A percentile compares a stretch with the other conserved stretches of the same genome.
Evolutionary conservation across 2,797 vertebrate genomes (phyloP).

Genomic region (Anguilla pacifica): DNA sequence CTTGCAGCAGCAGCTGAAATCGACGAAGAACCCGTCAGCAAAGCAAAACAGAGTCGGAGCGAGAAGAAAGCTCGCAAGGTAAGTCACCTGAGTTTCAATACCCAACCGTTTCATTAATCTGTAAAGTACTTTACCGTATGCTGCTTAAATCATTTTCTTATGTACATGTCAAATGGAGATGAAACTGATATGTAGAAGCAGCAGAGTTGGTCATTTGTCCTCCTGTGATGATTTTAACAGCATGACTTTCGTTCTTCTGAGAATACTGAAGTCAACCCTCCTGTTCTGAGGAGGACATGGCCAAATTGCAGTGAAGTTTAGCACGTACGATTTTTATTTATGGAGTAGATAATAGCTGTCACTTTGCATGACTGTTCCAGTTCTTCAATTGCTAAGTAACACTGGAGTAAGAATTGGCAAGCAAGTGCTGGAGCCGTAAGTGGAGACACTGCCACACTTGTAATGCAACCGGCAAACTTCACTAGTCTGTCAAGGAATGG

Average conservation of each 20-base stretch:
- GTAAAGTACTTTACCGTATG: background rate
- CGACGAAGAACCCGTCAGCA: constrained; percentile 97
- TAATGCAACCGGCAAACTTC: background rate
- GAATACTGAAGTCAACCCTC: constrained; percentile 65
- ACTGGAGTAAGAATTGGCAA: background rate
- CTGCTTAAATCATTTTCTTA: background rate
- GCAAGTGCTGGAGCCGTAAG: background rate
- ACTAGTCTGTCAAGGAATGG: background rate
- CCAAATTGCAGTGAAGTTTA: background rate
- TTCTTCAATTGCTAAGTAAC: background rate
- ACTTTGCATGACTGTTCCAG: background rate
- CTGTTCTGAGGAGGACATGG: constrained; percentile 63
- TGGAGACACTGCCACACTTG: background rate
- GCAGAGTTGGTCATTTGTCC: constrained; percentile 31
- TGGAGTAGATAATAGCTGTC: background rate
- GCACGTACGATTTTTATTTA: background rate
- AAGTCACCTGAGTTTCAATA: constrained; percentile 26
- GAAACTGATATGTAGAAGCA: background rate
- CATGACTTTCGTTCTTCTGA: constrained; percentile 81
- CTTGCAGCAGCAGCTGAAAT: constrained; percentile 96
- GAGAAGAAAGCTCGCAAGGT: constrained; percentile 99
- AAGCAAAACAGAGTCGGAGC: constrained; percentile 98
- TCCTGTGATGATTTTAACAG: constrained; percentile 61
- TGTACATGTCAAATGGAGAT: background rate
- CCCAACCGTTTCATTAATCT: background rate